A percentile compares a stretch with the other conserved stretches of the same genome.
Evolutionary conservation across 2,113 vertebrate genomes (phyloP).

Genomic region (Tragelaphus strepsiceros): DNA sequence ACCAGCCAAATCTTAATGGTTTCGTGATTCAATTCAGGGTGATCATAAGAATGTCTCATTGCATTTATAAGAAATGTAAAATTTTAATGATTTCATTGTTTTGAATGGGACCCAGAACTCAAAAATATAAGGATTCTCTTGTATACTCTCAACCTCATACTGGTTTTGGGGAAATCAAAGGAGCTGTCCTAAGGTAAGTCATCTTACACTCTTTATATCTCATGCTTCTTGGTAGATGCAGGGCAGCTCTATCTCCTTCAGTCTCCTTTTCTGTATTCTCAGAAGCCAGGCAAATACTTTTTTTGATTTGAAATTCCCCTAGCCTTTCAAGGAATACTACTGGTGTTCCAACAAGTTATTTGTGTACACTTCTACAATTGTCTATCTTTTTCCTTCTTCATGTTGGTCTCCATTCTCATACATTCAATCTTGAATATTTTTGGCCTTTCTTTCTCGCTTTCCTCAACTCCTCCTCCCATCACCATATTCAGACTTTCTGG

Average conservation of each 20-base stretch:
- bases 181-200: background rate
- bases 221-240: background rate
- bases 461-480: background rate
- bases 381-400: background rate
- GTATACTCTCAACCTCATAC: background rate
- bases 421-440: background rate
- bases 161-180: background rate
- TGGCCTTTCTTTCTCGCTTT: background rate
- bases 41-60: background rate
- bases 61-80: background rate
- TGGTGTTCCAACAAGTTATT: background rate
- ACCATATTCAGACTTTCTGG: background rate
- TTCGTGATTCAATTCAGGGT: background rate
- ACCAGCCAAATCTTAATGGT: background rate
- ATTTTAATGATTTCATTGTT: background rate
- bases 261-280: background rate
- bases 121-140: background rate
- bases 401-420: background rate
- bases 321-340: background rate
- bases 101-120: background rate
- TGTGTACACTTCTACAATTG: background rate
- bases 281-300: background rate
- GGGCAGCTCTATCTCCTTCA: background rate
- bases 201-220: background rate
- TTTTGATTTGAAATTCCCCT: background rate